A percentile compares a stretch with the other conserved stretches of the same genome.
These are phyloP conservation scores for Hiodon alosoides DNA, from an alignment of 2,113 vertebrate genomes.

Conservation along the genomic window DNA sequence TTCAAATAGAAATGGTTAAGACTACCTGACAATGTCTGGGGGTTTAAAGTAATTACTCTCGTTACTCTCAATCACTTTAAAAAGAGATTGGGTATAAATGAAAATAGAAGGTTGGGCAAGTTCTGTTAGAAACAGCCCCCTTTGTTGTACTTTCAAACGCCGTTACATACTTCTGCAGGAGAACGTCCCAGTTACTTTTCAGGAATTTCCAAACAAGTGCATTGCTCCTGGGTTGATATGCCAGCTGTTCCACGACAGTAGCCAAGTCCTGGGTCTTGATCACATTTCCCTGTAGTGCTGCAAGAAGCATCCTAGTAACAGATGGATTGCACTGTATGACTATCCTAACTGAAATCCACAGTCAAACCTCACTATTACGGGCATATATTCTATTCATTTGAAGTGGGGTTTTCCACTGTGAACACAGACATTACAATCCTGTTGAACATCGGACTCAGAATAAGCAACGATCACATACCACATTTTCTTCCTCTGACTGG, in stretches of 20 bases:
- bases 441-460: background rate
- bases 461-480: conserved; percentile 10
- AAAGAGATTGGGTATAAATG: background rate
- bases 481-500: background rate
- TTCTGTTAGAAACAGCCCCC: background rate
- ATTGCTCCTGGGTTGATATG: background rate
- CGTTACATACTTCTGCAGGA: background rate
- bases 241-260: conserved; percentile 15
- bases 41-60: background rate
- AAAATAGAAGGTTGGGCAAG: background rate
- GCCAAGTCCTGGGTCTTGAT: conserved; percentile 22
- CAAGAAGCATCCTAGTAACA: conserved; percentile 18
- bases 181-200: conserved; percentile 9
- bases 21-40: no score
- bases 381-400: background rate
- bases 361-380: background rate
- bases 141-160: background rate
- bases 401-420: background rate
- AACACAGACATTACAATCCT: background rate
- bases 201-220: conserved; percentile 20
- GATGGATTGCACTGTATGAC: background rate
- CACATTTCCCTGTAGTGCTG: conserved; percentile 14
- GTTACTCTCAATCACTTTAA: background rate
- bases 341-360: background rate
- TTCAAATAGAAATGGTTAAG: no score